Percentiles rank a stretch among this genome's conserved stretches.
Conservation (phyloP, 2,113 vertebrate species). For the Ciconia stormi region DNA sequence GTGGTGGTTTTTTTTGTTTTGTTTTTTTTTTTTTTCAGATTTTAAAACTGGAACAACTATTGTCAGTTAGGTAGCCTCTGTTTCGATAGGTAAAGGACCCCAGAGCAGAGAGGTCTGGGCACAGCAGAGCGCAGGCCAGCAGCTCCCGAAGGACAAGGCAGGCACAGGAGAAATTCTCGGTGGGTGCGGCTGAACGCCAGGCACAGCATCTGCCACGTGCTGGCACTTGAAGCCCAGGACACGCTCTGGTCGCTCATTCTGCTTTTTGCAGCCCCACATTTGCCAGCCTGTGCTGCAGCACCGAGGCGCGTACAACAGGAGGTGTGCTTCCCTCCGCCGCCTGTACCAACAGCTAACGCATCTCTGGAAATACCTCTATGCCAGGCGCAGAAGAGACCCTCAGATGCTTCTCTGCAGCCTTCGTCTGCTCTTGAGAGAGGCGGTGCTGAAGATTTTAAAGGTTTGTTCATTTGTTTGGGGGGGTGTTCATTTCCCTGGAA, state of each 20-base stretch:
- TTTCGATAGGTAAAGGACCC: background rate
- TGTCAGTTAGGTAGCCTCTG: background rate
- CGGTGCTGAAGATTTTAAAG: background rate
- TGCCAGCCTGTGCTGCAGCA: background rate
- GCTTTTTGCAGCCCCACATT: background rate
- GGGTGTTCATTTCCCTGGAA: background rate
- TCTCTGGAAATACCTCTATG: background rate
- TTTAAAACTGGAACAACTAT: background rate
- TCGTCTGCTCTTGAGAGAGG: background rate
- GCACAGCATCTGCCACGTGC: background rate
- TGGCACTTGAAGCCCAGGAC: background rate
- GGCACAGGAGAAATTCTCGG: background rate
- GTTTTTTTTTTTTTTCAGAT: background rate
- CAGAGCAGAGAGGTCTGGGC: background rate
- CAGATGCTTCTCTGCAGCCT: background rate
- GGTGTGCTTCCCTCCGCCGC: background rate
- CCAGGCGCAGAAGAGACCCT: background rate
- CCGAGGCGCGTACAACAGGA: fast-evolving
- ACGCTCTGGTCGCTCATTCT: fast-evolving
- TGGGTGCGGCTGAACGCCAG: background rate
- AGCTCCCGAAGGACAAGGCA: background rate
- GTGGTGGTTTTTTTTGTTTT: too few species aligned
- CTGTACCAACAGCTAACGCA: fast-evolving
- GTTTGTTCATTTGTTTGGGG: background rate
- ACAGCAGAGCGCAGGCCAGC: background rate